Base-by-base conservation (phyloP, 2,888 invertebrate species). In the Fissipunctia ypsillon region DNA sequence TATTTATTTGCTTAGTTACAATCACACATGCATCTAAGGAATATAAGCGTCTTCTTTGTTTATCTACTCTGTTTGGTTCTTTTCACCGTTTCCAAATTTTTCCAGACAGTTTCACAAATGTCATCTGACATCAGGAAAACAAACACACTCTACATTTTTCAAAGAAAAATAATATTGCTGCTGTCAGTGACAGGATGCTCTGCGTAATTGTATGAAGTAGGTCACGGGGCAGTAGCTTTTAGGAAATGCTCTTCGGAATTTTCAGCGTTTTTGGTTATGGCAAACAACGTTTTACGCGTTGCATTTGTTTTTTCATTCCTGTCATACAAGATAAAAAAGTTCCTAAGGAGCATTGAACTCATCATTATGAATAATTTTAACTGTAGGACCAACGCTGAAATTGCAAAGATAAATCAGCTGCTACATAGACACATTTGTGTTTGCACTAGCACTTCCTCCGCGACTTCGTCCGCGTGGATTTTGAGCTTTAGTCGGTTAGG, bases 61-160 rank as follows among this genome's bases (percentile, higher is more conserved):
- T 9, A 60, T 38, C 4, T 19, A 3, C 5, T 48, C 52, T 38
- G 54, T 50, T 71, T 28, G 4, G 25, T 71, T 70, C 28, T n/a
- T 28, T 50, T 61, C 25, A 48, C 10, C 3, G 54, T 60, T 60
- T 78, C 45, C 60, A 61, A 56, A 35, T 71, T 76, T 59, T 73
- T 59, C 38, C 22, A 80, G 31, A 22, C 73, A 41, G 64, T 16
- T 31, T 57, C 31, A 52, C 57, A 64, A 64, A 59, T 79, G 45
- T 64, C 59, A 52, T 7, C 35, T 31, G 79, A 45, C 76, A 52
- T 73, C 45, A 64, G 9, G 31, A 59, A 69, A n/a, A 79, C 22
- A 72, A 64, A 64, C 38, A 73, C 22, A 48, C 70, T 76, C 4
- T 50, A n/a, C 10, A 64, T 79, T 72, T 79, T 52, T 41, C 14